Evolutionary conservation across 1,140 invertebrate species (phyloP).

Genomic region (Macrotrachela quadricornifera): DNA sequence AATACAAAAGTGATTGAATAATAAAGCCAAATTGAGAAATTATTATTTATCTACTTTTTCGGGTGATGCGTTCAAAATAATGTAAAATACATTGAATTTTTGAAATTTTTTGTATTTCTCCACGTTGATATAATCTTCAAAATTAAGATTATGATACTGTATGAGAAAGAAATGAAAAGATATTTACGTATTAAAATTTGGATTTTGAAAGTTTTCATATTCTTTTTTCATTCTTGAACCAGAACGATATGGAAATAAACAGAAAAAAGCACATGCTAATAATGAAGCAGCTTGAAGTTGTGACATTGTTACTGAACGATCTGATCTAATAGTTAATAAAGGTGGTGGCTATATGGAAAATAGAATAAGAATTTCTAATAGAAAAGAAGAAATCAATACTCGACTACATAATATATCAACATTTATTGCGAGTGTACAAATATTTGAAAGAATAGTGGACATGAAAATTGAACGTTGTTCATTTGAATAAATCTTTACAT

Average conservation of each 20-base stretch:
- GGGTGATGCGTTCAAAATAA: conserved; percentile 57
- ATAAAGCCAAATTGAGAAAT: no score
- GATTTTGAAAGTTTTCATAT: no score
- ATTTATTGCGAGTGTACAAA: no score
- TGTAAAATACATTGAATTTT: conserved; percentile 69
- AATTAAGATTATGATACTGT: no score
- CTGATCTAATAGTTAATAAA: neutral
- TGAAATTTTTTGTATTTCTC: conserved; percentile 29
- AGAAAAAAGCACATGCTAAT: conserved; percentile 82
- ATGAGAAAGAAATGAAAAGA: neutral
- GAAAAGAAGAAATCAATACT: no score
- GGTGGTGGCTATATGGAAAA: no score
- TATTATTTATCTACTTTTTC: conserved; percentile 19
- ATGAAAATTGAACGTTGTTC: no score
- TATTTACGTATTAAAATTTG: conserved; percentile 5
- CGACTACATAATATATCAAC: no score
- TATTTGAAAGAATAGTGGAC: no score
- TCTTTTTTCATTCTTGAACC: conserved; percentile 45
- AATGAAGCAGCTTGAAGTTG: conserved; percentile 66
- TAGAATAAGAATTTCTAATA: no score
- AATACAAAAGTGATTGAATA: no score
- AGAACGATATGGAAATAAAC: conserved; percentile 59
- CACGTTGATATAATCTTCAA: neutral
- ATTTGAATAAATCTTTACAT: no score
- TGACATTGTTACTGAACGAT: conserved; percentile 39